Evolutionary conservation across 1,140 invertebrate species (phyloP).

Genomic region (Drosophila hydei): DNA sequence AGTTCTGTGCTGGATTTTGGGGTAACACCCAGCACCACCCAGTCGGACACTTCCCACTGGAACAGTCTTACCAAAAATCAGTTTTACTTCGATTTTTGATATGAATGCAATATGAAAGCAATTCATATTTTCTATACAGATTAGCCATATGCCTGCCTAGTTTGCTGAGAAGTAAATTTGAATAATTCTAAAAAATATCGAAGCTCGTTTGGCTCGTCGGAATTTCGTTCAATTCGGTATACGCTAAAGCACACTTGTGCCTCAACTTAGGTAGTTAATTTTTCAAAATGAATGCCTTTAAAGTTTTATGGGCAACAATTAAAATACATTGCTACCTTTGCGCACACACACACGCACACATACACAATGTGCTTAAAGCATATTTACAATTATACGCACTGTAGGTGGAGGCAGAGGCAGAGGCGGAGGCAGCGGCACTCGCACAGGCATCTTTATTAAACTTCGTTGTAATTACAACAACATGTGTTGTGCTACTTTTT

Average conservation of each 20-base stretch:
- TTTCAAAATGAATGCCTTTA: conserved; percentile 32
- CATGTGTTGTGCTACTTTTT: conserved; percentile 62
- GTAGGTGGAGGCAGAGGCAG: conserved; percentile 18
- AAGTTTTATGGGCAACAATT: conserved; percentile 40
- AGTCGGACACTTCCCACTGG: no score
- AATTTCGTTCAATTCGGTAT: neutral
- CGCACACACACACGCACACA: conserved; percentile 3
- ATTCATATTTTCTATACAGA: no score
- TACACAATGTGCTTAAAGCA: neutral
- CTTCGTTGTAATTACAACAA: conserved; percentile 76
- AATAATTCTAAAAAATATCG: neutral
- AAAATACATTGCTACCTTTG: conserved; percentile 17
- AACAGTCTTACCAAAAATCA: no score
- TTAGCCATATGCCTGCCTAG: no score
- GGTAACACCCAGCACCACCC: no score
- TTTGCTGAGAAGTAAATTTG: neutral
- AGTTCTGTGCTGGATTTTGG: no score
- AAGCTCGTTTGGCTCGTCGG: neutral
- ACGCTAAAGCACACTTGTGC: conserved; percentile 31
- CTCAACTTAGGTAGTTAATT: conserved; percentile 23
- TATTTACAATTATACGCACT: conserved; percentile 42
- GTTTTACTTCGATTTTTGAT: no score
- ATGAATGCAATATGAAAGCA: no score
- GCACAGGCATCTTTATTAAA: conserved; percentile 69
- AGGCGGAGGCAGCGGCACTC: no score